Conservation (phyloP, 2,113 vertebrate species). For the Psephotus haematonotus region DNA sequence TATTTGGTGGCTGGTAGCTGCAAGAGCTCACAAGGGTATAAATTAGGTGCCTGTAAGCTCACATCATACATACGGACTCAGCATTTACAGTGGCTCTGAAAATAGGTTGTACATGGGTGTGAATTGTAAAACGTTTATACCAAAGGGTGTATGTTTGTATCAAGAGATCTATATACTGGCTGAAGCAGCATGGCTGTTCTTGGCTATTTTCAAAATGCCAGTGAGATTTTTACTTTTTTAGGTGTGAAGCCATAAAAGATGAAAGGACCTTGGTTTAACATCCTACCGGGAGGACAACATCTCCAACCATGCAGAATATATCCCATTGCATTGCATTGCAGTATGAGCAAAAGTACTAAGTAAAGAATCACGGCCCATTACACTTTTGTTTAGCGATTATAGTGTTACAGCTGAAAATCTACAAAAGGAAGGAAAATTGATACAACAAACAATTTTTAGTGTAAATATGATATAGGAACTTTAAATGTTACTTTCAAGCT, state of each 20-base stretch:
- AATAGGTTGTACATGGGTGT: not conserved
- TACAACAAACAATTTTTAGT: not conserved
- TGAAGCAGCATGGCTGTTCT: not conserved
- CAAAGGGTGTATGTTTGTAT: no score
- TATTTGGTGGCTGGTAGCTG: not conserved
- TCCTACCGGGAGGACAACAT: not conserved
- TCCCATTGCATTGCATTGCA: not conserved
- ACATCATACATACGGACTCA: not conserved
- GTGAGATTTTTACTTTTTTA: not conserved
- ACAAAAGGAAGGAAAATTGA: not conserved
- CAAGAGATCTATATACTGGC: not conserved
- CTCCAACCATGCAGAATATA: not conserved
- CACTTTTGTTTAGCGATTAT: not conserved
- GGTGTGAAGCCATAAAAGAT: not conserved
- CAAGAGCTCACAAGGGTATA: not conserved
- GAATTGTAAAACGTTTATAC: not conserved
- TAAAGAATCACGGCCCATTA: not conserved
- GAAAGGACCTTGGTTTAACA: not conserved
- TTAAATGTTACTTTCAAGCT: not conserved
- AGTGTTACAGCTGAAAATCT: not conserved
- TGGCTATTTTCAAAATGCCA: not conserved
- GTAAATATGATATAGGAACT: not conserved
- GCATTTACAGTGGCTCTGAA: not conserved
- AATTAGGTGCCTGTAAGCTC: not conserved
- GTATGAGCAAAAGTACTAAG: not conserved